Conservation (phyloP, 2,113 vertebrate genomes). For the Entosphenus tridentatus region DNA sequence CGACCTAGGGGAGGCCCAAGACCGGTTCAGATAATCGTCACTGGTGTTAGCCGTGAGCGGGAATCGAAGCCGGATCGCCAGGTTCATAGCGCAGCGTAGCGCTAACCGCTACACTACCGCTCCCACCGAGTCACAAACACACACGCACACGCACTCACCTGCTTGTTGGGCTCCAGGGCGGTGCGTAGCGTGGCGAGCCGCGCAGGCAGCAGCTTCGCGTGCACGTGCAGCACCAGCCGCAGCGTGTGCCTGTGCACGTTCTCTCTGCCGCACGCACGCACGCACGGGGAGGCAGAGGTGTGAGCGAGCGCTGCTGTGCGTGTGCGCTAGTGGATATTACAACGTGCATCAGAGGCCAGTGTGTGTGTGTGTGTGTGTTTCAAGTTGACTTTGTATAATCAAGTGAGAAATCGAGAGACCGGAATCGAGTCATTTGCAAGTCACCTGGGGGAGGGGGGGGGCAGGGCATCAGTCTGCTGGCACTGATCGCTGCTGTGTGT, state of each 20-base stretch:
- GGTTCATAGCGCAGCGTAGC: too few relatives aligned
- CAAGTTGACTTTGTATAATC: neutral
- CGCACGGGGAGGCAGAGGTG: neutral
- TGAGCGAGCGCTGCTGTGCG: neutral
- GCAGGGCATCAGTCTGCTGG: too few relatives aligned
- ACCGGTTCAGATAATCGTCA: too few relatives aligned
- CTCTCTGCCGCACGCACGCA: conserved; percentile 46
- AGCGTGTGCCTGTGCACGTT: conserved; percentile 68
- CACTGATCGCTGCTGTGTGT: too few relatives aligned
- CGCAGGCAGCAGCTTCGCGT: conserved; percentile 50
- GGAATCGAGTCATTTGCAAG: neutral
- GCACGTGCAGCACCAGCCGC: conserved; percentile 59
- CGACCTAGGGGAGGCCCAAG: too few relatives aligned
- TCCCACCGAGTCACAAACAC: neutral
- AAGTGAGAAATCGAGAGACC: neutral
- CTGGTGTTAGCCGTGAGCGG: too few relatives aligned
- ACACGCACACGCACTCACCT: conserved; percentile 27
- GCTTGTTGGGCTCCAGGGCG: conserved; percentile 63
- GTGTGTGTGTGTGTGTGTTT: neutral
- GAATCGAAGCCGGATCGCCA: too few relatives aligned
- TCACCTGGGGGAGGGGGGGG: neutral
- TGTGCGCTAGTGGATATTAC: neutral
- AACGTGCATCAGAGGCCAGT: neutral
- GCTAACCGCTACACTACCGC: too few relatives aligned
- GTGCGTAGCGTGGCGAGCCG: conserved; percentile 53